phyloP scores from a whole-genome alignment of 2,113 vertebrate species.

The Chloroceryle aenea region DNA sequence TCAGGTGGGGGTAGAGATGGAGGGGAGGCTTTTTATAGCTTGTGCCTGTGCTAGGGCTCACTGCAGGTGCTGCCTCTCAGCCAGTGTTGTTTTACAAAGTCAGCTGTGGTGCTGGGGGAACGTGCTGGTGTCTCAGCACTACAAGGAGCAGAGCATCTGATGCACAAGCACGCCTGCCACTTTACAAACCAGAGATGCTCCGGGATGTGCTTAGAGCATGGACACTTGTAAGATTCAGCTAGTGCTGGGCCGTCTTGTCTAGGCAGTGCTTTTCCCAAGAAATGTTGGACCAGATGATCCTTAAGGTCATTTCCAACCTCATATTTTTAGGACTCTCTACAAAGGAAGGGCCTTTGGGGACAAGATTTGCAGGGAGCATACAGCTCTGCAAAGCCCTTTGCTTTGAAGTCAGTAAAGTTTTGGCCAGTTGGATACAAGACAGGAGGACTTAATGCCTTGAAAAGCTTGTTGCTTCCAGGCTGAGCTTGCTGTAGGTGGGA shows the following conservation, averaged over 20 bases:
- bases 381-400: fast-evolving
- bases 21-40: background rate
- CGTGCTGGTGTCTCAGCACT: fast-evolving
- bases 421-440: background rate
- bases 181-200: fast-evolving
- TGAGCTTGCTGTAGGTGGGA: background rate
- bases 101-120: no score
- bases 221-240: background rate
- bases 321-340: background rate
- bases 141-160: fast-evolving
- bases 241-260: background rate
- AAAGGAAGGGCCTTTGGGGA: background rate
- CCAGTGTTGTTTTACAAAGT: background rate
- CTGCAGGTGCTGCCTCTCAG: background rate
- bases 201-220: fast-evolving
- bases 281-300: background rate
- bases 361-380: background rate
- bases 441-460: background rate
- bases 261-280: background rate
- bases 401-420: background rate
- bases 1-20: background rate
- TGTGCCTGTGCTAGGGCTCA: background rate
- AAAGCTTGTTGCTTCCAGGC: background rate
- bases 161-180: fast-evolving
- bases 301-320: background rate